Evolutionary conservation across 2,113 vertebrate species (phyloP), one percentile per base, ranked within the genome.

Genomic region (Vicugna pacos): DNA sequence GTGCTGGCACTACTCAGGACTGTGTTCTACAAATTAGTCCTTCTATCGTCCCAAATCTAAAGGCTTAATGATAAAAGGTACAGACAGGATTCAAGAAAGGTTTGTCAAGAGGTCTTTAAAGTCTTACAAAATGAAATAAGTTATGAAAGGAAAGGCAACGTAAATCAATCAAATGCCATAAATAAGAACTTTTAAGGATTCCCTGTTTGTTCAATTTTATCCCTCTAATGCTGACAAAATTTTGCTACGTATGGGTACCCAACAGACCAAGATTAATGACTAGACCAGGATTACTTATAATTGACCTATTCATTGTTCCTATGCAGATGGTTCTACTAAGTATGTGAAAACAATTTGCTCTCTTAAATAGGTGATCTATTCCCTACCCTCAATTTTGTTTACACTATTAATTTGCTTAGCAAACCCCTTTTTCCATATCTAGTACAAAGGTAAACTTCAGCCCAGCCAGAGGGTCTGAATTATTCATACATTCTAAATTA

Each of bases 401-500:
- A 97, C 95, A 72, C 96, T 98, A 98, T 97, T 97, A 97, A 98
- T 98, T 98, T 98, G 96, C 95, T 98, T 94, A 97, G 97, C 92
- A 98, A 97, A 96, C 96, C 95, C 83, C 89, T 96, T 92, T 92
- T 70, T 91, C 94, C 94, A 92, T 97, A 96, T 97, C 96, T 97
- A 94, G 95, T 89, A 93, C 89, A 89, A 97, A 98, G 93, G 97
- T 97, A 98, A 98, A 97, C 97, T 96, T 94, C 65, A 96, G 83
- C 91, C 82, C 82, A 93, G 96, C 91, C 94, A 91, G 97, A 93
- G 58, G 65, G 79, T 96, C 95, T 98, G 97, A 98, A 98, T 98
- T 98, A 98, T 98, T 98, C 95, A 97, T 98, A 89, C 76, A 72
- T 96, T 94, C 92, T 96, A 98, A 98, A 98, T 98, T 97, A 98